Evolutionary conservation across 2,888 invertebrate genomes (phyloP).

Genomic region (Drosophila subquinaria): DNA sequence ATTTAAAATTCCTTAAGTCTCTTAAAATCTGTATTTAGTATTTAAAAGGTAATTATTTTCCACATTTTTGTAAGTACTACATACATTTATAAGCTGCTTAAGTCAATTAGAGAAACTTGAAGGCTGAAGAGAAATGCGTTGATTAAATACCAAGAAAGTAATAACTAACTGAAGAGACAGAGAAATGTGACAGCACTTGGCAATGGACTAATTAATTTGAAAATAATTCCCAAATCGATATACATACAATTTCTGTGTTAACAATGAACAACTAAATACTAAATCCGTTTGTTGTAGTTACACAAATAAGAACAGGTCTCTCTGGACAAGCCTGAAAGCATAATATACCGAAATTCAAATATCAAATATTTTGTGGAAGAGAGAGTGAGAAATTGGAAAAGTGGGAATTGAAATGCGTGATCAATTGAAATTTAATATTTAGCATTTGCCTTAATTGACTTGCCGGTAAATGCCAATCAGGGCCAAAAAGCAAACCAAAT

Average conservation of each 20-base stretch:
- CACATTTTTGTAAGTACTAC: neutral
- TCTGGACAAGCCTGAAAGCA: neutral
- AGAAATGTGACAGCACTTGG: conserved; percentile 4
- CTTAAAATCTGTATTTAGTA: neutral
- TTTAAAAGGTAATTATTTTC: neutral
- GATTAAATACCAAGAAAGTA: conserved; percentile 14
- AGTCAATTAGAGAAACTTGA: conserved; percentile 29
- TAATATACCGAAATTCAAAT: neutral
- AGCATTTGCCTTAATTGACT: conserved; percentile 41
- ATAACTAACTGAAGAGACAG: neutral
- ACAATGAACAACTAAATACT: conserved; percentile 11
- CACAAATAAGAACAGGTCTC: conserved; percentile 8
- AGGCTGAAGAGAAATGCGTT: neutral
- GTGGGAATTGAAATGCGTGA: conserved; percentile 19
- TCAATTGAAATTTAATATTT: conserved; percentile 34
- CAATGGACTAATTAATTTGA: conserved; percentile 14
- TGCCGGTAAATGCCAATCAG: conserved; percentile 45
- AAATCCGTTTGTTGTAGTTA: conserved; percentile 9
- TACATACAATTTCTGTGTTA: conserved; percentile 3
- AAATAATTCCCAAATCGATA: conserved; percentile 33
- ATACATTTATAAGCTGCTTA: conserved; percentile 19
- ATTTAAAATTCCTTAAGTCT: neutral
- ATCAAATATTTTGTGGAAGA: conserved; percentile 22
- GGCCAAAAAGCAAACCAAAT: conserved; percentile 27
- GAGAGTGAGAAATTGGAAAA: neutral